Conservation (phyloP, 2,113 vertebrate genomes). For the Eublepharis macularius region DNA sequence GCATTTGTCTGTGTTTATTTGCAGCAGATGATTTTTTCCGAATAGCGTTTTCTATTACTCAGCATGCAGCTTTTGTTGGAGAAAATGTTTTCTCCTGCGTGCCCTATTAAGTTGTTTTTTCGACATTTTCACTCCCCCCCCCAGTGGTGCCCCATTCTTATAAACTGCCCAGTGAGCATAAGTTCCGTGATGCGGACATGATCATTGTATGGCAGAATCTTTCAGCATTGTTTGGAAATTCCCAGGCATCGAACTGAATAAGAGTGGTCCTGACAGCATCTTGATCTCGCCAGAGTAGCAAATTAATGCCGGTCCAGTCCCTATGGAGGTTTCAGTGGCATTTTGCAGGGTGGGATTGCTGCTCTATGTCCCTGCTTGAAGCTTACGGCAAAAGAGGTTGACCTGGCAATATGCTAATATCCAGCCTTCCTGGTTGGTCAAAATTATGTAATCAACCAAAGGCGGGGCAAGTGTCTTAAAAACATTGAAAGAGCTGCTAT, state of each 20-base stretch:
- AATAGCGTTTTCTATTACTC: constrained; percentile 24
- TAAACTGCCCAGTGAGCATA: constrained; percentile 14
- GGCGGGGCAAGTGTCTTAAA: neutral
- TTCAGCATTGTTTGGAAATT: constrained; percentile 34
- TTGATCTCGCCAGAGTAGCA: constrained; percentile 22
- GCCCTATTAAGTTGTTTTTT: neutral
- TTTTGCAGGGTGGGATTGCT: constrained; percentile 9
- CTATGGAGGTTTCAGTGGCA: neutral
- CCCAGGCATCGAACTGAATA: constrained; percentile 26
- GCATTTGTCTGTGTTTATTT: constrained; percentile 30
- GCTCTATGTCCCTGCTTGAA: constrained; percentile 1
- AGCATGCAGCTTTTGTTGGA: constrained; percentile 16
- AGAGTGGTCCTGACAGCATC: neutral
- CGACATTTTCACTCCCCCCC: neutral
- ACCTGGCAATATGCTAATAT: neutral
- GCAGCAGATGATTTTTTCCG: constrained; percentile 32
- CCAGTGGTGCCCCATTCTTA: constrained; percentile 17
- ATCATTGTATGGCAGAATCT: constrained; percentile 5
- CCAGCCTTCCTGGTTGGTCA: neutral
- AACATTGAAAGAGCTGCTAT: neutral
- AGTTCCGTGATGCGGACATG: constrained; percentile 8
- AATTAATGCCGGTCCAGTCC: neutral
- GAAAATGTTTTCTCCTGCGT: constrained; percentile 46
- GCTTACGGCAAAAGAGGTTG: constrained; percentile 5
- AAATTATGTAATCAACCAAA: neutral